These are phyloP conservation scores for Scleropages formosus DNA, from an alignment of 2,797 vertebrate species.

Conservation along the genomic window DNA sequence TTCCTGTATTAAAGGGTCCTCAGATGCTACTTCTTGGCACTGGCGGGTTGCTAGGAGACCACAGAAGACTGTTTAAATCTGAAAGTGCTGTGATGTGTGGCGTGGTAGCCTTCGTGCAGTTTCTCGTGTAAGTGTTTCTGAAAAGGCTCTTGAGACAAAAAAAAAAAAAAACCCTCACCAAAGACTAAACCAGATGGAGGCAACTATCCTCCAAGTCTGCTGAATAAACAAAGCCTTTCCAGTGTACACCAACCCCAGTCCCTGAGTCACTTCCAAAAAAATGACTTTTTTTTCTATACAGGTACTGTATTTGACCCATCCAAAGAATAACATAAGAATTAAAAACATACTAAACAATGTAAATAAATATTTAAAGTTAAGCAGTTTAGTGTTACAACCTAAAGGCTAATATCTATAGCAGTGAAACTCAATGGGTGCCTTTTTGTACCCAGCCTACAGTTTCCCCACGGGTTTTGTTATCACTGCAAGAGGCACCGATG, in stretches of 20 bases:
- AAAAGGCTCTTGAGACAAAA: conserved; percentile 52
- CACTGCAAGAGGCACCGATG: too few relatives aligned
- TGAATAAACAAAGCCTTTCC: neutral
- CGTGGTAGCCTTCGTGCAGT: conserved; percentile 33
- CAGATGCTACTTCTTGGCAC: conserved; percentile 44
- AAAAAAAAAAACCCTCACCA: conserved; percentile 40
- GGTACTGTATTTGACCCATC: neutral
- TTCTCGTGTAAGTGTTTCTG: conserved; percentile 49
- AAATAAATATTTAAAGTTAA: too few relatives aligned
- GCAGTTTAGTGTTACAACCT: too few relatives aligned
- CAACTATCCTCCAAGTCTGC: neutral
- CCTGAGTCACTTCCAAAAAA: neutral
- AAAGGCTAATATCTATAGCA: too few relatives aligned
- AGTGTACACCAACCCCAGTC: neutral
- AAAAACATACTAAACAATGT: too few relatives aligned
- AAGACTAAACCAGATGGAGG: conserved; percentile 59
- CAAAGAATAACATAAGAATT: too few relatives aligned
- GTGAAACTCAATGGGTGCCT: too few relatives aligned
- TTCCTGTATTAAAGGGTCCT: conserved; percentile 41
- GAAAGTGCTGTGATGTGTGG: conserved; percentile 49
- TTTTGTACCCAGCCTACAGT: neutral
- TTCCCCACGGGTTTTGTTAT: conserved; percentile 37
- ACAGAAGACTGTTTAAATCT: conserved; percentile 56
- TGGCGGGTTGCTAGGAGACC: conserved; percentile 61
- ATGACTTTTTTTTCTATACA: neutral